These are phyloP conservation scores for Muricea muricata DNA, from an alignment of 92 coral and sea anemone genomes.

Conservation along the genomic window DNA sequence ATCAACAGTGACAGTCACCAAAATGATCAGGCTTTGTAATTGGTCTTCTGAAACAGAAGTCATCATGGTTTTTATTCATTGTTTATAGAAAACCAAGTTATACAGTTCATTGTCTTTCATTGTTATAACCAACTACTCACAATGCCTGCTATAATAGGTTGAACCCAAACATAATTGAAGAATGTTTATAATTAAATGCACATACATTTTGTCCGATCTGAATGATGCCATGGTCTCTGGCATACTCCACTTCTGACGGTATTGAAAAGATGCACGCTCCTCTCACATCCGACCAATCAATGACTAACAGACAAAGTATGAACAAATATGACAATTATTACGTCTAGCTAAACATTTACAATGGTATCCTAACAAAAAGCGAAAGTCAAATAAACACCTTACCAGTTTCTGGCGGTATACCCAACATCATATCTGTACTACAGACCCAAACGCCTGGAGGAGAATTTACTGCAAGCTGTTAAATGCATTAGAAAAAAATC, in stretches of 20 bases:
- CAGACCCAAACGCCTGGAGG: slow-evolving; percentile 98
- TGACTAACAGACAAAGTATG: too few species aligned
- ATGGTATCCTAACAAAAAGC: not conserved
- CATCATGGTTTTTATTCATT: too few species aligned
- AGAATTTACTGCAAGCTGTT: slow-evolving; percentile 72
- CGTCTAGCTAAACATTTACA: not conserved
- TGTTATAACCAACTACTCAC: too few species aligned
- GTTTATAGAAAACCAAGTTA: too few species aligned
- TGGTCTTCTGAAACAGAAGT: too few species aligned
- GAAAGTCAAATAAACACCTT: not conserved
- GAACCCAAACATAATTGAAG: not conserved
- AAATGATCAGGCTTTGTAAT: too few species aligned
- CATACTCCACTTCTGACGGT: slow-evolving; percentile 71
- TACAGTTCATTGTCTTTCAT: too few species aligned
- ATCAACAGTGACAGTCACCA: not conserved
- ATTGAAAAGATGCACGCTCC: slow-evolving; percentile 79
- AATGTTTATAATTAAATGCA: not conserved
- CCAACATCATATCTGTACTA: slow-evolving; percentile 93
- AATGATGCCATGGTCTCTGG: slow-evolving; percentile 79
- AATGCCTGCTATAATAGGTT: too few species aligned
- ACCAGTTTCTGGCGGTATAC: slow-evolving; percentile 77
- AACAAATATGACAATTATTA: not conserved
- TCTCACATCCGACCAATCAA: slow-evolving; percentile 80
- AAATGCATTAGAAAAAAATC: not conserved
- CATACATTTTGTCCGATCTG: slow-evolving; percentile 79